Percentiles rank a stretch among this genome's conserved stretches.
Evolutionary conservation across 1,140 invertebrate genomes (phyloP).

Genomic region (Tribolium madens): DNA sequence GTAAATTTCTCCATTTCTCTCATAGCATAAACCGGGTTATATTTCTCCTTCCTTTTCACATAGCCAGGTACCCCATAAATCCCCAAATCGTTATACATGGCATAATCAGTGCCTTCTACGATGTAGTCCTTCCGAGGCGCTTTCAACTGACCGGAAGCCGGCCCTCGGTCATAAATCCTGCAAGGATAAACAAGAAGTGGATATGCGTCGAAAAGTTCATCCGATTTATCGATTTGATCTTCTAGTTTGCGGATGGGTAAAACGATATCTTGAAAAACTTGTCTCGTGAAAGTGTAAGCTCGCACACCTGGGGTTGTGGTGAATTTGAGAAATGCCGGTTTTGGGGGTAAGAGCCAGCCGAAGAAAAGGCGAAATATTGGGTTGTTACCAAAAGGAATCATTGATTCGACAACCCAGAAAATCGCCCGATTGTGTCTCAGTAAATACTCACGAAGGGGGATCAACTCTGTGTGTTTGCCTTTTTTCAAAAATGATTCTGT

Average conservation of each 20-base stretch:
- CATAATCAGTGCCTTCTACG: conserved; percentile 68
- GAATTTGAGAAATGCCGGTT: conserved; percentile 69
- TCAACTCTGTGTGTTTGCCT: conserved; percentile 68
- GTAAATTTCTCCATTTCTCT: conserved; percentile 72
- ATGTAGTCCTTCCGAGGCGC: conserved; percentile 66
- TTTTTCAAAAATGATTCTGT: conserved; percentile 68
- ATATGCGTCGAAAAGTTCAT: conserved; percentile 69
- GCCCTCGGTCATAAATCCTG: conserved; percentile 69
- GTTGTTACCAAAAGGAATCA: conserved; percentile 69
- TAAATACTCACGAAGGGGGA: conserved; percentile 70
- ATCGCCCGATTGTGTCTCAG: conserved; percentile 70
- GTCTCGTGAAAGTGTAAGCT: conserved; percentile 70
- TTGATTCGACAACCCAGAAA: conserved; percentile 72
- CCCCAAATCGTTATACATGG: conserved; percentile 71
- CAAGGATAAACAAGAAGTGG: conserved; percentile 72
- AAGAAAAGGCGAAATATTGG: conserved; percentile 64
- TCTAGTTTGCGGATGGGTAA: conserved; percentile 69
- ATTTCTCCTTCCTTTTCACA: conserved; percentile 67
- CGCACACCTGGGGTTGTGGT: conserved; percentile 70
- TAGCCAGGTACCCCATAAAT: conserved; percentile 72
- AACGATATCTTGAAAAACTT: conserved; percentile 73
- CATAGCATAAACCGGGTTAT: conserved; percentile 70
- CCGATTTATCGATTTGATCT: conserved; percentile 68
- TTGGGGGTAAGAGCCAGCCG: conserved; percentile 68
- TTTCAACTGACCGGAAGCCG: conserved; percentile 66